Base-by-base conservation (phyloP, 2,113 vertebrate genomes). In the Bagarius yarrelli region DNA sequence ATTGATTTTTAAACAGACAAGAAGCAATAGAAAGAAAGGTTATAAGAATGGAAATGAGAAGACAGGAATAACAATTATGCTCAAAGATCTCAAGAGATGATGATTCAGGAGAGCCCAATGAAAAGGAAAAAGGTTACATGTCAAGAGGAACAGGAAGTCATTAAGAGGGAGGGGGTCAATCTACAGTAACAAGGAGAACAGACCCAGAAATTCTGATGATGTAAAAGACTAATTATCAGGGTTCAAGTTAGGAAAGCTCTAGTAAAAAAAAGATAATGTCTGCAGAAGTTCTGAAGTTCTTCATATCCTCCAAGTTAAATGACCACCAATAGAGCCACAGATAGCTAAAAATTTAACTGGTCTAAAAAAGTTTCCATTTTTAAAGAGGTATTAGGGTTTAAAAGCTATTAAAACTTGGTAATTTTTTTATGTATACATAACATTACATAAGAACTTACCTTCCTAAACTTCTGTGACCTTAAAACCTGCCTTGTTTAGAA, bases 121-220 rank as follows among this genome's bases (percentile, higher is more conserved):
- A 52, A 27, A 71, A 30, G 27, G 69, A 30, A 52, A 52, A 47
- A 53, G 69, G 69, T 27, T 52, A 53, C 47, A 71, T 27, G 67
- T 71, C 67, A 52, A 71, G 44, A 71, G 50, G 67, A 50, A 50
- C n/a, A 27, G 15, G 44, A 50, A 71, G n/a, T 27, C n/a, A 71
- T 25, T 71, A 71, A 19, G 44, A 9, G 8, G 47, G 47, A 2
- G 5, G 52, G 27, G 69, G 47, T 72, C 25, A 30, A 30, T 52
- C 47, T 47, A 40, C 36, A 40, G 3, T 40, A 72, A 53, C 44
- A 72, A 2, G 16, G 25, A 72, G 23, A 50, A 70, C 67, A 50
- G 40, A 16, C 16, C 5, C 3, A 23, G 16, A 47, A 70, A 70
- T 70, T 70, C 23, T 70, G 67, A 70, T 70, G 67, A 70, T 25